Evolutionary conservation across 2,113 vertebrate species (phyloP), one percentile per base, ranked within the genome.

Genomic region (Phaethornis superciliosus): DNA sequence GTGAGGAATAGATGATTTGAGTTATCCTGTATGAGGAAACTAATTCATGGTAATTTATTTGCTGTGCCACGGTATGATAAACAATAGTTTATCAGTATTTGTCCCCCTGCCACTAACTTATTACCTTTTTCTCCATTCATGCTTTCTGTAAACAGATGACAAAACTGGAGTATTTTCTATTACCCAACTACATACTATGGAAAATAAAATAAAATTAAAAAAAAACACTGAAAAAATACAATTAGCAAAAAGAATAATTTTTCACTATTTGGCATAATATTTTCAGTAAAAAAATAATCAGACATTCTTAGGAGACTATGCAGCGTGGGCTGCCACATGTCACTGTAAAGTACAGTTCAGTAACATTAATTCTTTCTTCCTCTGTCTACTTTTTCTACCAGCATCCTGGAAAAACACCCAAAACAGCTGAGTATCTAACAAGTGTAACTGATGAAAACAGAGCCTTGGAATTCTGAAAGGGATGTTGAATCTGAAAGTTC

Each of bases 401-500:
- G 12, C 12, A 47, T 27, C 49, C 32, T 75, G 21, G 22, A 59
- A 93, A 86, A 28, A 63, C 22, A 28, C 10, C 12, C 60, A 81
- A 80, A 54, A 88, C 35, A 69, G 4, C 9, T 1, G 22, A 27
- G 28, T 64, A 47, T 70, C 17, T 87, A 81, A 82, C 21, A 55
- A 90, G 22, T 44, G 56, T 77, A 75, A 72, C 55, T 70, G 26
- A 49, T 37, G 10, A 22, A 72, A 78, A 71, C 58, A 76, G 74
- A 87, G 51, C 20, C 33, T 64, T 77, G 9, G 47, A 83, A 44
- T 4, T 40, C 47, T 93, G 46, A 62, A 75, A 47, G 23, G 16
- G 10, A 70, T 80, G 55, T 74, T 69, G 80, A 81, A 78, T 94
- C 60, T 92, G 44, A 93, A 95, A 70, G 21, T 84, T 70, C 20